These are phyloP conservation scores for Spinus pinus DNA, from an alignment of 2,797 vertebrate genomes.

Conservation along the genomic window DNA sequence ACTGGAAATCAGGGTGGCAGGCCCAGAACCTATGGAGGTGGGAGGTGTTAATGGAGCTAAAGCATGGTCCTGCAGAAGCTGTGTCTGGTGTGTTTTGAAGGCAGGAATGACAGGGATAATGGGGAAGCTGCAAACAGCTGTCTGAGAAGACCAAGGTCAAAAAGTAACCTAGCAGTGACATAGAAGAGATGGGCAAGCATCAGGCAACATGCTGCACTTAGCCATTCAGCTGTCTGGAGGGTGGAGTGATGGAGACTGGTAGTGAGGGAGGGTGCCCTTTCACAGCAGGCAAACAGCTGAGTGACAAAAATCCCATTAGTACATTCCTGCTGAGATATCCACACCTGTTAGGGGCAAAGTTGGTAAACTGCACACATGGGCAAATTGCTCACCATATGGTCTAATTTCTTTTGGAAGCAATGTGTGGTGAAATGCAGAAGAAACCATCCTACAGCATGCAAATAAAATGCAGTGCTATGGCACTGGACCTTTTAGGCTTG, in stretches of 20 bases:
- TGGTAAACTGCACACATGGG: neutral
- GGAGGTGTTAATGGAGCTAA: neutral
- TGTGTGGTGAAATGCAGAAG: neutral
- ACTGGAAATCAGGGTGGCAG: neutral
- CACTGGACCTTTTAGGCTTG: neutral
- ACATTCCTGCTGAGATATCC: neutral
- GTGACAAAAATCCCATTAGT: neutral
- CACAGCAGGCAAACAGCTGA: neutral
- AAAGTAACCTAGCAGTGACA: neutral
- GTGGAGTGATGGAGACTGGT: neutral
- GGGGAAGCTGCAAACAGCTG: neutral
- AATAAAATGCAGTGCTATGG: neutral
- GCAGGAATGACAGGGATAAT: neutral
- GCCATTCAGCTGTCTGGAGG: neutral
- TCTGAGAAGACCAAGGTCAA: neutral
- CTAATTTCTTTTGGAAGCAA: neutral
- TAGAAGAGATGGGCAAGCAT: neutral
- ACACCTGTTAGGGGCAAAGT: neutral
- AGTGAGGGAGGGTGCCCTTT: neutral
- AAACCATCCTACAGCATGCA: neutral
- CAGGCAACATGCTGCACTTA: neutral
- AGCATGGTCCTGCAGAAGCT: neutral
- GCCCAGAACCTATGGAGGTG: neutral
- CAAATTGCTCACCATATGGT: slow-evolving; percentile 3
- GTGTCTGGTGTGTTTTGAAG: accelerated